Conservation (phyloP, 2,797 vertebrate genomes). For the Bryconaethiops microstoma region DNA sequence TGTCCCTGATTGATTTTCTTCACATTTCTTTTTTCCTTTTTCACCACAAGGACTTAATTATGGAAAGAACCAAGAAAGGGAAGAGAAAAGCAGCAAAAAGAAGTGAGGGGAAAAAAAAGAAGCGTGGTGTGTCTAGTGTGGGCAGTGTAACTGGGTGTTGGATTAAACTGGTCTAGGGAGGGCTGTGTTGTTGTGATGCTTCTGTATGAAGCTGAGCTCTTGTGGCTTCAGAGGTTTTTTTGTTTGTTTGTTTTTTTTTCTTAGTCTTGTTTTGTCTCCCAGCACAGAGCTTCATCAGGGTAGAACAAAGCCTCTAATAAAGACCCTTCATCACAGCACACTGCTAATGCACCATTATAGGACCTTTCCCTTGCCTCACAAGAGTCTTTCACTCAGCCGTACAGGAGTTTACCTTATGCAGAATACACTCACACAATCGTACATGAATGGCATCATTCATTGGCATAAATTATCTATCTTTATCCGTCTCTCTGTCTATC, state of each 20-base stretch:
- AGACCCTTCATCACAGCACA: slow-evolving; percentile 13
- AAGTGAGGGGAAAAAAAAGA: neutral
- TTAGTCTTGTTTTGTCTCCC: slow-evolving; percentile 1
- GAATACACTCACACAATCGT: neutral
- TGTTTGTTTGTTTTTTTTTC: neutral
- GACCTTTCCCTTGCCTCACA: slow-evolving; percentile 2
- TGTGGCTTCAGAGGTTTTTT: neutral
- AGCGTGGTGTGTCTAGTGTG: neutral
- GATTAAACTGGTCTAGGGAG: slow-evolving; percentile 19
- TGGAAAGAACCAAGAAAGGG: neutral
- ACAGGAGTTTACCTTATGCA: slow-evolving; percentile 15
- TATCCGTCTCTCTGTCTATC: neutral
- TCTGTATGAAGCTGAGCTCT: neutral
- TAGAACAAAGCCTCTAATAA: slow-evolving; percentile 48
- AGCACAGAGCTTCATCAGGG: slow-evolving; percentile 38
- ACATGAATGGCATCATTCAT: neutral
- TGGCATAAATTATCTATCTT: neutral
- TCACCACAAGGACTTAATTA: neutral
- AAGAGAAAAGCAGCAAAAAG: neutral
- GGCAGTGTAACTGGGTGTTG: neutral
- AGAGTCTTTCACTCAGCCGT: slow-evolving; percentile 31
- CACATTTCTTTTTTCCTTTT: neutral
- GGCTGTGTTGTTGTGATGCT: neutral
- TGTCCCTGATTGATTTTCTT: slow-evolving; percentile 5
- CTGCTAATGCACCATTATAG: slow-evolving; percentile 52